Conservation (phyloP, 2,888 invertebrate genomes). For the Hylaea fasciaria region DNA sequence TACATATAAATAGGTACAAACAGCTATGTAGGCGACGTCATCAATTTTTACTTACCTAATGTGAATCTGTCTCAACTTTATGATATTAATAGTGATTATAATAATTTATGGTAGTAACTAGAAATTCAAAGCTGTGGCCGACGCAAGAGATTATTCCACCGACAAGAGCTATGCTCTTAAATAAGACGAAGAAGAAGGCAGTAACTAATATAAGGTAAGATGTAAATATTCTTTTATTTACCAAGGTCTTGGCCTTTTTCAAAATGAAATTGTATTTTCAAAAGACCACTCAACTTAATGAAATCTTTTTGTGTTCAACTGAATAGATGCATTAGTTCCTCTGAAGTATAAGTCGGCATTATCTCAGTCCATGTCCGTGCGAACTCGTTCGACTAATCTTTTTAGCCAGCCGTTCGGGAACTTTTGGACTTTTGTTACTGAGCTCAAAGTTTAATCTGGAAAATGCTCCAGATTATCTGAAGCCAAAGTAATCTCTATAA, state of each 20-base stretch:
- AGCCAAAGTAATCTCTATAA: conserved; percentile 28
- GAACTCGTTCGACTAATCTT: conserved; percentile 24
- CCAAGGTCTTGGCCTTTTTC: neutral
- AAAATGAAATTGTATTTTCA: neutral
- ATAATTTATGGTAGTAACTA: too few relatives aligned
- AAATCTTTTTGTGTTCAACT: conserved; percentile 6
- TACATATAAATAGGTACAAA: conserved; percentile 1
- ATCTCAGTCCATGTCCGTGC: conserved; percentile 11
- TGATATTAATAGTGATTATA: too few relatives aligned
- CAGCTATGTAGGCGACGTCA: too few relatives aligned
- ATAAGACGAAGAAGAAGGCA: too few relatives aligned
- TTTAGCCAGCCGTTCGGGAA: conserved; percentile 26
- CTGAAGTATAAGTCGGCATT: conserved; percentile 10
- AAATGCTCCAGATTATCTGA: conserved; percentile 30
- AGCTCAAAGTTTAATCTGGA: conserved; percentile 33
- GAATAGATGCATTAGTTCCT: conserved; percentile 6
- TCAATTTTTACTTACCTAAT: too few relatives aligned
- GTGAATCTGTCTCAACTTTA: too few relatives aligned
- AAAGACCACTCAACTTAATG: conserved; percentile 12
- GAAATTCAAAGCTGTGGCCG: too few relatives aligned
- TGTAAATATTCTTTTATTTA: neutral
- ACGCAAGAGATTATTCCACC: too few relatives aligned
- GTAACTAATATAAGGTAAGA: too few relatives aligned
- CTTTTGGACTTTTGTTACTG: conserved; percentile 32
- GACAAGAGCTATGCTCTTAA: too few relatives aligned